A percentile compares a stretch with the other conserved stretches of the same genome.
phyloP scores from a whole-genome alignment of 37 sponge, comb jelly and placozoan species.

The Amphimedon queenslandica region DNA sequence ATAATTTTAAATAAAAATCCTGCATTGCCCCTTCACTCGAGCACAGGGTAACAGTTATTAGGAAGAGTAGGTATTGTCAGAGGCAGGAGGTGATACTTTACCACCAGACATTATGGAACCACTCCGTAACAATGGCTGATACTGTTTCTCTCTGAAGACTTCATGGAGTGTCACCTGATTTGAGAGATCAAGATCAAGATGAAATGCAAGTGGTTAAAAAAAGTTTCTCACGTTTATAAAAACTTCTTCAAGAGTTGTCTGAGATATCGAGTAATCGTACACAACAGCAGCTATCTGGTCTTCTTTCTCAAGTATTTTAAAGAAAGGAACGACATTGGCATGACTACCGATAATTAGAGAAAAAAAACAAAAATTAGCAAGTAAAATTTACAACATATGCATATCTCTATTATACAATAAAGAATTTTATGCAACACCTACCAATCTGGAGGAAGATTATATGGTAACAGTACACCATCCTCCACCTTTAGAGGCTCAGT shows the following conservation, averaged over 20 bases:
- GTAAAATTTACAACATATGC: too few species aligned
- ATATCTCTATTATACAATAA: background rate
- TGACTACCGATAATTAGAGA: conserved; percentile 19
- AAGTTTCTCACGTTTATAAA: conserved; percentile 65
- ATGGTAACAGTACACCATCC: conserved; percentile 49
- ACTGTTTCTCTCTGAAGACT: conserved; percentile 29
- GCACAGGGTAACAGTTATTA: too few species aligned
- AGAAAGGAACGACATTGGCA: conserved; percentile 55
- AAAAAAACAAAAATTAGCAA: background rate
- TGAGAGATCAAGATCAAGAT: too few species aligned
- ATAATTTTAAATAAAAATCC: too few species aligned
- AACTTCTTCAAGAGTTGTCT: conserved; percentile 83
- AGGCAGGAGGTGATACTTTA: too few species aligned
- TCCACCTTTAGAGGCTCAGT: conserved; percentile 54
- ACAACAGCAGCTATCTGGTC: conserved; percentile 19
- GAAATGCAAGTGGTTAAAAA: too few species aligned
- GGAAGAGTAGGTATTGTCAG: too few species aligned
- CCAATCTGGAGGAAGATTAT: conserved; percentile 73
- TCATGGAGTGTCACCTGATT: conserved; percentile 42
- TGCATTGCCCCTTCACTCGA: too few species aligned
- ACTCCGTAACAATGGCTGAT: conserved; percentile 24
- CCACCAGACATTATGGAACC: too few species aligned
- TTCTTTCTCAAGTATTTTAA: conserved; percentile 56
- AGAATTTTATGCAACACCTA: background rate
- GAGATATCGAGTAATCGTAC: conserved; percentile 71